A percentile compares a stretch with the other conserved stretches of the same genome.
These are phyloP conservation scores for Pollenia amentaria DNA, from an alignment of 2,888 invertebrate genomes.

Conservation along the genomic window DNA sequence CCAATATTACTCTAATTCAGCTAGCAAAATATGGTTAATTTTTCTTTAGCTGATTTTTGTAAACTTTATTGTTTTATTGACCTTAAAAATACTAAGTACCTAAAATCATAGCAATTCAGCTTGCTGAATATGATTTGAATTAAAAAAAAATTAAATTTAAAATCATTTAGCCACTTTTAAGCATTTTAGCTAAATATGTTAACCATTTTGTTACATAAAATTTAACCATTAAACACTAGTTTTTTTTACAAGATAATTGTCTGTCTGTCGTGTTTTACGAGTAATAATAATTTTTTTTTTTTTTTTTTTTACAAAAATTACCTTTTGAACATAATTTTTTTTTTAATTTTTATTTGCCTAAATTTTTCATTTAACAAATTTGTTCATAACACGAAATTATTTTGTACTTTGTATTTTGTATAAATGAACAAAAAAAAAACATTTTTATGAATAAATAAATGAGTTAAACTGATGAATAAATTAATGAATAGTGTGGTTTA, in stretches of 20 bases:
- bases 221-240: not conserved
- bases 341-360: not conserved
- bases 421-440: slow-evolving; percentile 3
- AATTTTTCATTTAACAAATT: slow-evolving; percentile 68
- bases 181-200: no score
- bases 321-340: slow-evolving; percentile 34
- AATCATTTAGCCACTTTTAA: no score
- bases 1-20: no score
- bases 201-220: not conserved
- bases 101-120: no score
- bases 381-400: slow-evolving; percentile 63
- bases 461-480: slow-evolving; percentile 26
- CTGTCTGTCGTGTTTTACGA: slow-evolving; percentile 46
- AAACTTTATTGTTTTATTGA: no score
- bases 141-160: no score
- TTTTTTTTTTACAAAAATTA: slow-evolving; percentile 12
- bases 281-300: slow-evolving; percentile 5
- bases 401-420: slow-evolving; percentile 29
- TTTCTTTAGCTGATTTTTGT: no score
- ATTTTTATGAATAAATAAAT: slow-evolving; percentile 14
- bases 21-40: no score
- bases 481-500: slow-evolving; percentile 10
- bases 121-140: no score
- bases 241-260: slow-evolving; percentile 12
- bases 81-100: no score